Evolutionary conservation across 2,797 vertebrate genomes (phyloP).

Genomic region (Nothura maculosa): DNA sequence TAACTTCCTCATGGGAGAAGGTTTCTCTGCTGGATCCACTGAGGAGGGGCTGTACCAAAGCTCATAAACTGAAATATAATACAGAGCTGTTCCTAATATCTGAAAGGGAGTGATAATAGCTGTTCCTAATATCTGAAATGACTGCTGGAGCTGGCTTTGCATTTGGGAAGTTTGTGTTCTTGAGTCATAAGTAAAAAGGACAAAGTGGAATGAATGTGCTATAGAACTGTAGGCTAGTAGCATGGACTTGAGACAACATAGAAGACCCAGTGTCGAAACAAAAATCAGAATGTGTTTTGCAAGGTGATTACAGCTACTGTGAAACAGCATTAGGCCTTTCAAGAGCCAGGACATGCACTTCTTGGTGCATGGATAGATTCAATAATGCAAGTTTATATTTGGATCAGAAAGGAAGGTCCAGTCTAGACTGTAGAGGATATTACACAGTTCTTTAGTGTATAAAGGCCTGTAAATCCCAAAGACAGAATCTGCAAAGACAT

Average conservation of each 20-base stretch:
- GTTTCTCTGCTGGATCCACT: not conserved
- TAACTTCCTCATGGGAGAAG: not conserved
- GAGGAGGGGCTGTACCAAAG: not conserved
- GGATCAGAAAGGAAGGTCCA: not conserved
- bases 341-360: not conserved
- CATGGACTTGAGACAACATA: not conserved
- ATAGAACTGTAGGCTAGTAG: not conserved
- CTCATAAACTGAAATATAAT: not conserved
- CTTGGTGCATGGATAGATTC: not conserved
- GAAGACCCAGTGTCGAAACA: not conserved
- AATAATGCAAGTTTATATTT: not conserved
- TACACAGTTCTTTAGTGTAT: not conserved
- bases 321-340: not conserved
- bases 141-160: not conserved
- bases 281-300: not conserved
- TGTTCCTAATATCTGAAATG: not conserved
- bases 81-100: not conserved
- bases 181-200: not conserved
- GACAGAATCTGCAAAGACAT: not conserved
- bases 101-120: not conserved
- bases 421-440: not conserved
- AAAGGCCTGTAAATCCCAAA: conserved; percentile 23
- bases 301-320: not conserved
- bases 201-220: not conserved
- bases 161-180: not conserved